A percentile compares a stretch with the other conserved stretches of the same genome.
Evolutionary conservation across 2,888 invertebrate genomes (phyloP).

Genomic region (Drosophila gaucha): DNA sequence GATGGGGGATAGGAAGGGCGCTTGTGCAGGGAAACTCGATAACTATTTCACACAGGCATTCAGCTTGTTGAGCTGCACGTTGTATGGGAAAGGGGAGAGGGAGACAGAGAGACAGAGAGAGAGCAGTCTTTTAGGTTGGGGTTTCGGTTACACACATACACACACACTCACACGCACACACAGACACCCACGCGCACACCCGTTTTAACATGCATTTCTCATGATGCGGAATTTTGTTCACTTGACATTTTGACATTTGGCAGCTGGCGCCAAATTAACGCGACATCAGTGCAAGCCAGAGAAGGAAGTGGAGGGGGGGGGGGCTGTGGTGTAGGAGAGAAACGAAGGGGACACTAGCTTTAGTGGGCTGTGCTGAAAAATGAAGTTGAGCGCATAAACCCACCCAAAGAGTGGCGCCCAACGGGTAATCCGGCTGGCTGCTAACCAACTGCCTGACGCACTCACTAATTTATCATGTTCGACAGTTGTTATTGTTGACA

Average conservation of each 20-base stretch:
- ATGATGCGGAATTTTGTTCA: conserved; percentile 76
- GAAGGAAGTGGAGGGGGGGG: not conserved
- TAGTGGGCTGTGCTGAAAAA: conserved; percentile 41
- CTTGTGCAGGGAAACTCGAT: conserved; percentile 46
- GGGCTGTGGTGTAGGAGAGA: not conserved
- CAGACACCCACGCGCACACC: conserved; percentile 2
- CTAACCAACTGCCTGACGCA: conserved; percentile 39
- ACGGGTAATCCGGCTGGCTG: not conserved
- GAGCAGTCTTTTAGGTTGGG: conserved; percentile 22
- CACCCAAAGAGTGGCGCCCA: conserved; percentile 12
- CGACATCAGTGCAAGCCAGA: conserved; percentile 37
- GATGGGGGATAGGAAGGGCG: conserved; percentile 15
- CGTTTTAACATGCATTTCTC: conserved; percentile 68
- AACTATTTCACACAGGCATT: conserved; percentile 64
- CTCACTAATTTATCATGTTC: conserved; percentile 73
- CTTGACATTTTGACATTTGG: conserved; percentile 79
- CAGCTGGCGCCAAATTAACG: conserved; percentile 75
- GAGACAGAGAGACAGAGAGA: not conserved
- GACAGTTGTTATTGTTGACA: conserved; percentile 53
- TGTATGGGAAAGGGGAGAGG: not conserved
- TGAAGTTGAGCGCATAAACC: conserved; percentile 43
- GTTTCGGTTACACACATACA: conserved; percentile 26
- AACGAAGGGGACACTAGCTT: not conserved
- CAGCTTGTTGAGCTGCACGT: conserved; percentile 10
- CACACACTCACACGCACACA: not conserved